These are phyloP conservation scores for Imbricaverruca yamaguchii DNA, from an alignment of 2,888 invertebrate species.

Conservation along the genomic window DNA sequence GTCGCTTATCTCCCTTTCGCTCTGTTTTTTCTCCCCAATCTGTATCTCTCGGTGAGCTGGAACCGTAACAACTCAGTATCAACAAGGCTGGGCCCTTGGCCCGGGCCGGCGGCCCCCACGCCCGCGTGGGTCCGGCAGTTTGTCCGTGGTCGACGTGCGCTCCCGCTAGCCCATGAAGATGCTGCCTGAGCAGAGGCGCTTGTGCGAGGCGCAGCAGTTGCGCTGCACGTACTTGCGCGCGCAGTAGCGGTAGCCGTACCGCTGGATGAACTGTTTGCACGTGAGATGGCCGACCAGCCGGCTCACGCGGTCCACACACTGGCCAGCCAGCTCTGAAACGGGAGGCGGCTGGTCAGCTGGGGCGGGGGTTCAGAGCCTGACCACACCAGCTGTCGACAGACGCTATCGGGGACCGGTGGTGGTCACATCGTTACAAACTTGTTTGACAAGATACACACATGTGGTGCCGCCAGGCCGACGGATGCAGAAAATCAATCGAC, in stretches of 20 bases:
- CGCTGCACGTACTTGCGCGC: slow-evolving; percentile 44
- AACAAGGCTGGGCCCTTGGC: not conserved
- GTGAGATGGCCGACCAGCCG: slow-evolving; percentile 41
- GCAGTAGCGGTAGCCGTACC: slow-evolving; percentile 46
- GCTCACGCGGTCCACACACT: slow-evolving; percentile 38
- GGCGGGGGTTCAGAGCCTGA: too few relatives aligned
- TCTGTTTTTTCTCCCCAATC: too few relatives aligned
- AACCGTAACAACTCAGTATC: slow-evolving; percentile 14
- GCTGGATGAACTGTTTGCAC: slow-evolving; percentile 44
- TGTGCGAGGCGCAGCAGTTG: slow-evolving; percentile 45
- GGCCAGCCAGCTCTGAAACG: slow-evolving; percentile 31
- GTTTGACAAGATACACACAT: too few relatives aligned
- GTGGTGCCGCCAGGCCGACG: too few relatives aligned
- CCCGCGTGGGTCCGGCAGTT: not conserved
- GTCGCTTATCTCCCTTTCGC: too few relatives aligned
- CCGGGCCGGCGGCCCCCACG: not conserved
- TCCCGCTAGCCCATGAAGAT: not conserved
- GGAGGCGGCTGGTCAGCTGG: not conserved
- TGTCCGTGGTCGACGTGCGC: not conserved
- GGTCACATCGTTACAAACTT: too few relatives aligned
- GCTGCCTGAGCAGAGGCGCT: slow-evolving; percentile 30
- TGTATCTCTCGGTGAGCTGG: not conserved
- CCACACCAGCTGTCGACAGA: too few relatives aligned
- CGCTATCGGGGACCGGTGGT: too few relatives aligned
- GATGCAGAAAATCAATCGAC: too few relatives aligned